phyloP scores from a whole-genome alignment of 2,888 invertebrate genomes.

The Gortyna flavago region DNA sequence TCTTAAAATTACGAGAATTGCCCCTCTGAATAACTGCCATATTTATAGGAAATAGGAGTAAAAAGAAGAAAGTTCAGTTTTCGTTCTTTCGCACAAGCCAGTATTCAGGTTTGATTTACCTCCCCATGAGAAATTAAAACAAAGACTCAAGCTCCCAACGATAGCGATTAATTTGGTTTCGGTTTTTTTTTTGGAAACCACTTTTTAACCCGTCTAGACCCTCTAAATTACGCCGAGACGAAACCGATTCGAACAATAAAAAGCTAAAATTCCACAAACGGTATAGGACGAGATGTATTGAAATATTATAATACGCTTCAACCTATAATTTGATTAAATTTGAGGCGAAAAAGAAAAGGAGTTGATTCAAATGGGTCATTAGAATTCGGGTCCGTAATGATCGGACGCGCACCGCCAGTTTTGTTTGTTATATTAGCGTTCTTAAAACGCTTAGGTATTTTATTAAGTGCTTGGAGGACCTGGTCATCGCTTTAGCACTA shows the following conservation, averaged over 20 bases:
- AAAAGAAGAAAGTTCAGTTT: slow-evolving; percentile 24
- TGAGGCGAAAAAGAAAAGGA: slow-evolving; percentile 86
- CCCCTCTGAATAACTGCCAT: background rate
- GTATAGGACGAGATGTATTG: slow-evolving; percentile 86
- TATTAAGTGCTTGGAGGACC: slow-evolving; percentile 74
- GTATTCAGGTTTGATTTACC: slow-evolving; percentile 27
- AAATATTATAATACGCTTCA: slow-evolving; percentile 89
- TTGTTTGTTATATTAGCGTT: slow-evolving; percentile 85
- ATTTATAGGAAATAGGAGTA: background rate
- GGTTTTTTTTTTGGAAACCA: slow-evolving; percentile 60
- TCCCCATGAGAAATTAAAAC: slow-evolving; percentile 56
- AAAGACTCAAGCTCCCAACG: slow-evolving; percentile 62
- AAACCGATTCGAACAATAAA: slow-evolving; percentile 87
- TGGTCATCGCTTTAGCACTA: slow-evolving; percentile 62
- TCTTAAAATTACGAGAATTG: background rate
- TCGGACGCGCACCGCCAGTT: slow-evolving; percentile 81
- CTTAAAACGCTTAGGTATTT: slow-evolving; percentile 77
- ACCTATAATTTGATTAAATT: slow-evolving; percentile 90
- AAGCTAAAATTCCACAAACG: slow-evolving; percentile 88
- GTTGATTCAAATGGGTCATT: slow-evolving; percentile 87
- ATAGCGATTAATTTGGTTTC: slow-evolving; percentile 71
- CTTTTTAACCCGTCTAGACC: slow-evolving; percentile 85
- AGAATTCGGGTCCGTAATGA: slow-evolving; percentile 89
- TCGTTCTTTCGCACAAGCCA: slow-evolving; percentile 23
- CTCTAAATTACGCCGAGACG: slow-evolving; percentile 83